A percentile compares a stretch with the other conserved stretches of the same genome.
phyloP scores from a whole-genome alignment of 2,797 vertebrate genomes.

The Spinus pinus region DNA sequence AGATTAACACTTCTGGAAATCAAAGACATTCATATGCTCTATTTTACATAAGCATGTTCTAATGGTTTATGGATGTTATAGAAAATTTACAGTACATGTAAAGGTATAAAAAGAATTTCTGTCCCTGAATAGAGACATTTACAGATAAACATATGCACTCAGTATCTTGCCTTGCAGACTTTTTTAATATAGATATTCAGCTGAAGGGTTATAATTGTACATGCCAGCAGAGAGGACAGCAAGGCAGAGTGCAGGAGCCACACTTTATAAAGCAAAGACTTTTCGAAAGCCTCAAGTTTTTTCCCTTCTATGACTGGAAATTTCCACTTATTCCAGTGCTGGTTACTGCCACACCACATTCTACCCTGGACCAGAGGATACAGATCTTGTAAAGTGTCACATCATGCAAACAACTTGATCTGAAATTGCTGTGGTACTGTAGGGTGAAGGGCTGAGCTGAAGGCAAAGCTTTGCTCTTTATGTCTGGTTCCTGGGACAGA shows the following conservation, averaged over 20 bases:
- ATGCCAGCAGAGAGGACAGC: neutral
- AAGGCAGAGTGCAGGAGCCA: neutral
- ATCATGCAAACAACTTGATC: neutral
- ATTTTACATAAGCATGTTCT: neutral
- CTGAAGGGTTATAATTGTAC: neutral
- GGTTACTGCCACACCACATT: fast-evolving
- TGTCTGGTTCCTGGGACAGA: neutral
- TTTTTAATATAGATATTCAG: neutral
- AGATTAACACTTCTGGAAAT: neutral
- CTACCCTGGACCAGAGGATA: neutral
- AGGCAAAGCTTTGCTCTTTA: neutral
- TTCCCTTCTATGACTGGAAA: neutral
- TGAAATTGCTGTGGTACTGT: fast-evolving
- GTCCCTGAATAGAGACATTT: neutral
- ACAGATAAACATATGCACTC: neutral
- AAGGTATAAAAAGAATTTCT: neutral
- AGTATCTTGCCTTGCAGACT: neutral
- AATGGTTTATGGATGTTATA: neutral
- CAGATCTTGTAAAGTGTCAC: neutral
- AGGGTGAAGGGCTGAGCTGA: neutral
- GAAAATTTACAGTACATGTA: neutral
- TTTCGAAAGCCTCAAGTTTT: neutral
- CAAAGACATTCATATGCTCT: neutral
- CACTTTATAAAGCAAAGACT: neutral
- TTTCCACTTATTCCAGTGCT: neutral